phyloP scores from a whole-genome alignment of 2,113 vertebrate genomes.

The Corythoichthys haematopterus region DNA sequence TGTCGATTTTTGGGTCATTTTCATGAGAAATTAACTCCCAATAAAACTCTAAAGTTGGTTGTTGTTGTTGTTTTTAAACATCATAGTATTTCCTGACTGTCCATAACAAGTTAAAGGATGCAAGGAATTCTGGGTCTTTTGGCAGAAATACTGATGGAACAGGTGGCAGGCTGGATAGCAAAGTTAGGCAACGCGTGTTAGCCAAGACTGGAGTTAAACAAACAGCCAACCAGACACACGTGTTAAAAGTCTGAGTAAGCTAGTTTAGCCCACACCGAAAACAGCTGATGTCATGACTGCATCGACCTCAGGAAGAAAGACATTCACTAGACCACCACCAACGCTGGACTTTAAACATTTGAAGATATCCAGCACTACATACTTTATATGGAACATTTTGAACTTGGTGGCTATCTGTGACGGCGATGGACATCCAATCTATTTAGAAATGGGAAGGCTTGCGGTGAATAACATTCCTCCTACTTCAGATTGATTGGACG shows the following conservation, averaged over 20 bases:
- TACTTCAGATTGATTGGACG: too few species aligned
- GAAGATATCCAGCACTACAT: neutral
- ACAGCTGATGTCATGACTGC: slow-evolving; percentile 10
- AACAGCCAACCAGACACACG: slow-evolving; percentile 40
- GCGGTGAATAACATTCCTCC: too few species aligned
- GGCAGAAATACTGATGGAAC: slow-evolving; percentile 54
- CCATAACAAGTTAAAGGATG: slow-evolving; percentile 12
- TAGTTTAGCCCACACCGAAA: slow-evolving; percentile 23
- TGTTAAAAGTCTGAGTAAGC: neutral
- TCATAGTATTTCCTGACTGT: too few species aligned
- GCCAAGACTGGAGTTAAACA: slow-evolving; percentile 42
- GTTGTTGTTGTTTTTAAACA: too few species aligned
- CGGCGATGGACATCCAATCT: too few species aligned
- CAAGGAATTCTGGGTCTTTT: slow-evolving; percentile 50
- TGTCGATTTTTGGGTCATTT: too few species aligned
- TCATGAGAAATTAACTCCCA: too few species aligned
- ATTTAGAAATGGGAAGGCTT: too few species aligned
- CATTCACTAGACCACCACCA: neutral
- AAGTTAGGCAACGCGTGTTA: slow-evolving; percentile 45
- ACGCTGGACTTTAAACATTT: neutral
- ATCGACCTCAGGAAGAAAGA: neutral
- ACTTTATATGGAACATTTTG: too few species aligned
- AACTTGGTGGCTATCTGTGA: too few species aligned
- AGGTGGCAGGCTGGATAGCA: slow-evolving; percentile 44
- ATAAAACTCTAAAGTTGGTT: too few species aligned